Evolutionary conservation across 1,140 invertebrate genomes (phyloP).

Genomic region (Pseudomyrmex pallidus): DNA sequence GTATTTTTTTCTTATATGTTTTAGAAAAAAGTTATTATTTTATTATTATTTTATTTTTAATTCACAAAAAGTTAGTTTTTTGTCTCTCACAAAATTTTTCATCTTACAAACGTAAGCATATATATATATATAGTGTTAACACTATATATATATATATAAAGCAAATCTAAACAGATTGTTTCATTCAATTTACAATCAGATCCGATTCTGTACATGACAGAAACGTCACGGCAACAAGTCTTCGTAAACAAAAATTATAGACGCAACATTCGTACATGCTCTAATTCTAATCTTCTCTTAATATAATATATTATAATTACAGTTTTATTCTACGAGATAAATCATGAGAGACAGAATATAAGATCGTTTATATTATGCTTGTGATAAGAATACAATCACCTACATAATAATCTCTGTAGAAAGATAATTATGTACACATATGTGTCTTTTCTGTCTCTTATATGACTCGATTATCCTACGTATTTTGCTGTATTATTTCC

Average conservation of each 20-base stretch:
- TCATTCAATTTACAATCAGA: background rate
- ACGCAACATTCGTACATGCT: background rate
- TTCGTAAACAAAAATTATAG: background rate
- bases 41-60: no score
- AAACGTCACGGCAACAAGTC: background rate
- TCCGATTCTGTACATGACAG: background rate
- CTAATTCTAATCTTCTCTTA: constrained; percentile 31
- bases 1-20: no score
- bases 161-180: background rate
- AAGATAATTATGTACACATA: background rate
- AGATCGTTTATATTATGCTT: background rate
- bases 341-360: background rate
- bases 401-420: background rate
- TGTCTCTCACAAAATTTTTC: no score
- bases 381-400: no score
- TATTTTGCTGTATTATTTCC: background rate
- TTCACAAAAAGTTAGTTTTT: background rate
- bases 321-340: background rate
- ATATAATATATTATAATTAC: background rate
- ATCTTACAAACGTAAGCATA: no score
- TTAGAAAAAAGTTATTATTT: no score
- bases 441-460: background rate
- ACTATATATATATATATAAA: background rate
- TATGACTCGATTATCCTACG: background rate
- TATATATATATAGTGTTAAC: background rate